A percentile compares a stretch with the other conserved stretches of the same genome.
These are phyloP conservation scores for Xylocopa sonorina DNA, from an alignment of 1,140 invertebrate species.

Conservation along the genomic window DNA sequence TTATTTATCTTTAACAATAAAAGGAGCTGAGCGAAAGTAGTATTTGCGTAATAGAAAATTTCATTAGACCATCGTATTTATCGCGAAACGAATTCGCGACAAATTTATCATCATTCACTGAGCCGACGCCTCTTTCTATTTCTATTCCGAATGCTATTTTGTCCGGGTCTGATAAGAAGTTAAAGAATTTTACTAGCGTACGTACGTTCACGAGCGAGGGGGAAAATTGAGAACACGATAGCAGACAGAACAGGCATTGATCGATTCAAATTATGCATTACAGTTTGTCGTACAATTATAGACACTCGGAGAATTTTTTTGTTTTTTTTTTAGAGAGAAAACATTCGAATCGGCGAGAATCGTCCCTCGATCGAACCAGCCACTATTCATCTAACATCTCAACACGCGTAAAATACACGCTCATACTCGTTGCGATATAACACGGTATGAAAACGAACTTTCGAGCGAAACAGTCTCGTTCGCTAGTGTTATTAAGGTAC, in stretches of 20 bases:
- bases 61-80: background rate
- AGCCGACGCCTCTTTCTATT: background rate
- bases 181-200: conserved; percentile 57
- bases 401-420: background rate
- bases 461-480: conserved; percentile 11
- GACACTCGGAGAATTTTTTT: background rate
- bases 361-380: conserved; percentile 4
- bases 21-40: conserved; percentile 4
- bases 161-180: background rate
- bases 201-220: background rate
- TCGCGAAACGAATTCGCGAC: background rate
- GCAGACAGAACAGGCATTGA: background rate
- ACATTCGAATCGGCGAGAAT: background rate
- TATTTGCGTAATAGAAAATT: conserved; percentile 13
- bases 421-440: background rate
- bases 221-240: background rate
- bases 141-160: conserved; percentile 20
- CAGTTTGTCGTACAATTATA: background rate
- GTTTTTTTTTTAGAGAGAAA: too few relatives aligned
- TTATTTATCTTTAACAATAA: conserved; percentile 31
- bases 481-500: conserved; percentile 28
- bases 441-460: background rate
- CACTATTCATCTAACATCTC: conserved; percentile 13
- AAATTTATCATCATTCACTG: background rate
- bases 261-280: background rate